Evolutionary conservation across 2,888 invertebrate genomes (phyloP).

Genomic region (Holacanthella duospinosa): DNA sequence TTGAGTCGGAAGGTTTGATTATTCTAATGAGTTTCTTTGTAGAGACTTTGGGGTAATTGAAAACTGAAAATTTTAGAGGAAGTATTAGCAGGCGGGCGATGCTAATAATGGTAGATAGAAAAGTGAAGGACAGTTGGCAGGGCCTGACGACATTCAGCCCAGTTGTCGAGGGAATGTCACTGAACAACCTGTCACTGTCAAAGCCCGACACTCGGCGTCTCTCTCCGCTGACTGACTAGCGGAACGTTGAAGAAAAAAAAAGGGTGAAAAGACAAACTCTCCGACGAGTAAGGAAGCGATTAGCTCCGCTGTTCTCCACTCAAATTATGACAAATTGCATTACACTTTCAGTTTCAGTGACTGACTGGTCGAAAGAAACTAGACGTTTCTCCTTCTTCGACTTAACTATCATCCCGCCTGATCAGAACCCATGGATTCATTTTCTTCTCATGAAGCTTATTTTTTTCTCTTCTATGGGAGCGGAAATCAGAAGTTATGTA

Average conservation of each 20-base stretch:
- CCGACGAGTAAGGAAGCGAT: conserved; percentile 30
- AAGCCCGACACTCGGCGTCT: conserved; percentile 9
- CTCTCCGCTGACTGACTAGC: conserved; percentile 25
- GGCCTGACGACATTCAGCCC: conserved; percentile 10
- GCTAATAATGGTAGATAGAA: too few relatives aligned
- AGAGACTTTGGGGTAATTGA: too few relatives aligned
- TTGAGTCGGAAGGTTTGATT: too few relatives aligned
- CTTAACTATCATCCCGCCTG: not conserved
- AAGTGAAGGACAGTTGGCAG: conserved; percentile 24
- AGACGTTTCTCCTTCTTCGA: not conserved
- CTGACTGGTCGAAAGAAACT: conserved; percentile 5
- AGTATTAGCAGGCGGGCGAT: too few relatives aligned
- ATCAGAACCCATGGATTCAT: too few relatives aligned
- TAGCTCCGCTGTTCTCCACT: conserved; percentile 34
- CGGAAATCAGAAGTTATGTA: conserved; percentile 37
- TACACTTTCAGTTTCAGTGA: conserved; percentile 22
- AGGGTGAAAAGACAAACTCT: conserved; percentile 28
- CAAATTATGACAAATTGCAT: conserved; percentile 37
- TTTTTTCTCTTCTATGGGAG: conserved; percentile 14
- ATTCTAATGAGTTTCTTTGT: not conserved
- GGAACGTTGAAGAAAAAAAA: conserved; percentile 22
- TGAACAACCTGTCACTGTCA: conserved; percentile 23
- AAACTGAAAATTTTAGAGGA: too few relatives aligned
- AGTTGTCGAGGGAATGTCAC: conserved; percentile 27
- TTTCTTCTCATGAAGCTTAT: conserved; percentile 4